These are phyloP conservation scores for pig (Sus scrofa) DNA, from an alignment of 2,113 vertebrate genomes.

Conservation along the genomic window DNA sequence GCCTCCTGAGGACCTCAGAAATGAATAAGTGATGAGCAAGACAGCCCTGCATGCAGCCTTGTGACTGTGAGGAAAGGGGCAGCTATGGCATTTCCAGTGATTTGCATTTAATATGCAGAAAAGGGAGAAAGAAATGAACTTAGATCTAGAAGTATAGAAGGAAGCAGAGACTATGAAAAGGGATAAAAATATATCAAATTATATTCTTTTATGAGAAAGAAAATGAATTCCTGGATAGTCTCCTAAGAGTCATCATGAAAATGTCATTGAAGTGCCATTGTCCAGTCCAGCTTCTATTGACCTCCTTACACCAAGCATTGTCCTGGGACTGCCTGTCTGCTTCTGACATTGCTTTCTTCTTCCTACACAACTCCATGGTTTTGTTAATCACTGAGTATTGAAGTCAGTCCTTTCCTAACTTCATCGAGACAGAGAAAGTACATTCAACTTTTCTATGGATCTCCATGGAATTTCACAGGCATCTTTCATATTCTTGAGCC, in stretches of 20 bases:
- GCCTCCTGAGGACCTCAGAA: constrained; percentile 54
- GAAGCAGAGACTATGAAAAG: neutral
- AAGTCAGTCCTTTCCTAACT: neutral
- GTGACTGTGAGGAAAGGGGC: neutral
- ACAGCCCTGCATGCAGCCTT: neutral
- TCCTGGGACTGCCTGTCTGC: constrained; percentile 52
- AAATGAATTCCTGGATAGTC: constrained; percentile 9
- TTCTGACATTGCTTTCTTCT: constrained; percentile 55
- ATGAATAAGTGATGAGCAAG: constrained; percentile 55
- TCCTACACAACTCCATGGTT: neutral
- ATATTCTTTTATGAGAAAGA: constrained; percentile 27
- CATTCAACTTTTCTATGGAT: constrained; percentile 28
- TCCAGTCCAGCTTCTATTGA: neutral
- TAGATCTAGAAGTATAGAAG: neutral
- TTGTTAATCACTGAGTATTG: constrained; percentile 34
- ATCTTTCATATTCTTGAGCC: constrained; percentile 16
- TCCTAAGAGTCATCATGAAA: constrained; percentile 42
- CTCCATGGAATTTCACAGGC: constrained; percentile 39
- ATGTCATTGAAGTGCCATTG: constrained; percentile 43
- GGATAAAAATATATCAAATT: neutral
- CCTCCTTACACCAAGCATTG: constrained; percentile 17
- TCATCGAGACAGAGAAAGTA: constrained; percentile 2
- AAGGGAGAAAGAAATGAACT: constrained; percentile 1
- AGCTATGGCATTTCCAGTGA: neutral
- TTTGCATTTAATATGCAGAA: constrained; percentile 40